Base-by-base conservation (phyloP, 1,140 invertebrate genomes). In the Drosophila kanapiae region DNA sequence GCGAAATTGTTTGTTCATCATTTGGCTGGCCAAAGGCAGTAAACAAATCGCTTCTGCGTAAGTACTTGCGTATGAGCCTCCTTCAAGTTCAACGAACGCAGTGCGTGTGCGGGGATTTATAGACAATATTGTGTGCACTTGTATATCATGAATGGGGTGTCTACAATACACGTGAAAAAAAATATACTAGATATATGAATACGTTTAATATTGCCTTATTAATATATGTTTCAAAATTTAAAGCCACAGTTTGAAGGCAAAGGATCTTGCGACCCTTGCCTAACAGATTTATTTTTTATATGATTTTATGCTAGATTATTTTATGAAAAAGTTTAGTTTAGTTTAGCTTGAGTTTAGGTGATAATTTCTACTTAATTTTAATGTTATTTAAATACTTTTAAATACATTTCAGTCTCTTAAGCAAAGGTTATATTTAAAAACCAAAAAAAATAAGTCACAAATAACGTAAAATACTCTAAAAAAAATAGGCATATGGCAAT, bases 81-180 rank as follows among this genome's bases (percentile, higher is more conserved):
- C 16, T 33, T 13, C 60, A 78, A 78, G 82, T 85, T 86, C 79
- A 85, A 86, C 62, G 82, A 86, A 85, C 82, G 82, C 40, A 38
- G 43, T 65, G 60, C 49, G 56, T 75, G 65, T 84, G 80, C 71
- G 69, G 49, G 71, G 80, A 80, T 78, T 74, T 80, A 68, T 77
- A 74, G 74, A 81, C 58, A 57, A 53, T 33, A 47, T 70, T 14
- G 23, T 69, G 45, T 51, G 47, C 27, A 68, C 33, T 64, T 64
- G 60, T 63, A 31, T 29, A 65, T 45, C 16, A 45, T 67, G 60
- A 67, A 48, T 63, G 58, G 58, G 56, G 31, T 58, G 31, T 47
- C 37, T 63, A 7, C 9, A 23, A 13, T 38, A 27, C 67, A 70
- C 62, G 65, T 13, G 5, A 4, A 45, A 45, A 69, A 67, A 70